phyloP scores from a whole-genome alignment of 2,888 invertebrate species.

The Dione juno region DNA sequence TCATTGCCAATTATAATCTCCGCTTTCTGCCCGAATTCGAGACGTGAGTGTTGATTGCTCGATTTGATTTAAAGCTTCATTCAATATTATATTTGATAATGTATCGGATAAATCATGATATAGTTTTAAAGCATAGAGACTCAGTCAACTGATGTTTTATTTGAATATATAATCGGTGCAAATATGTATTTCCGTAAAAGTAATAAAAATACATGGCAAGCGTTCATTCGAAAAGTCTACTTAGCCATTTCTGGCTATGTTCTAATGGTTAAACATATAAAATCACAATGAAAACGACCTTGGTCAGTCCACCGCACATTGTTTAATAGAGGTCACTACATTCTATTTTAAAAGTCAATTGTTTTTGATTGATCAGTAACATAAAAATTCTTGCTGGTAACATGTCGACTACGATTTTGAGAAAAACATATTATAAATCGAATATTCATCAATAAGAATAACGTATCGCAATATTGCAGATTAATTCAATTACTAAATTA shows the following conservation, averaged over 20 bases:
- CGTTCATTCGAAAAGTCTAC: slow-evolving; percentile 3
- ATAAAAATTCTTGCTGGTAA: slow-evolving; percentile 28
- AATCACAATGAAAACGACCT: slow-evolving; percentile 51
- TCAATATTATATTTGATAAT: no score
- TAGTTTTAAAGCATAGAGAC: no score
- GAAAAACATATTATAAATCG: background rate
- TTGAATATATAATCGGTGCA: no score
- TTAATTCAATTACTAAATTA: no score
- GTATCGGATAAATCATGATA: no score
- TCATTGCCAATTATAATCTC: background rate
- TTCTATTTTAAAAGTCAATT: slow-evolving; percentile 60
- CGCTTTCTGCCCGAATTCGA: no score
- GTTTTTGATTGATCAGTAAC: slow-evolving; percentile 56
- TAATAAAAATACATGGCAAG: background rate
- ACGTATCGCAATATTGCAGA: no score
- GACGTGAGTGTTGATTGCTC: no score
- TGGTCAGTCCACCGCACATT: slow-evolving; percentile 57
- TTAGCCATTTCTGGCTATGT: slow-evolving; percentile 37
- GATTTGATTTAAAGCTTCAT: no score
- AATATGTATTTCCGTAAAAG: background rate
- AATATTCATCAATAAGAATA: background rate
- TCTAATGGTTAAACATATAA: slow-evolving; percentile 47
- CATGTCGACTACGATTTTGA: background rate
- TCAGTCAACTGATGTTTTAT: background rate
- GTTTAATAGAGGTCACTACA: slow-evolving; percentile 56